Percentiles rank a stretch among this genome's conserved stretches.
These are phyloP conservation scores for rabbit (Oryctolagus cuniculus) DNA, from an alignment of 2,113 vertebrate genomes.

Conservation along the genomic window DNA sequence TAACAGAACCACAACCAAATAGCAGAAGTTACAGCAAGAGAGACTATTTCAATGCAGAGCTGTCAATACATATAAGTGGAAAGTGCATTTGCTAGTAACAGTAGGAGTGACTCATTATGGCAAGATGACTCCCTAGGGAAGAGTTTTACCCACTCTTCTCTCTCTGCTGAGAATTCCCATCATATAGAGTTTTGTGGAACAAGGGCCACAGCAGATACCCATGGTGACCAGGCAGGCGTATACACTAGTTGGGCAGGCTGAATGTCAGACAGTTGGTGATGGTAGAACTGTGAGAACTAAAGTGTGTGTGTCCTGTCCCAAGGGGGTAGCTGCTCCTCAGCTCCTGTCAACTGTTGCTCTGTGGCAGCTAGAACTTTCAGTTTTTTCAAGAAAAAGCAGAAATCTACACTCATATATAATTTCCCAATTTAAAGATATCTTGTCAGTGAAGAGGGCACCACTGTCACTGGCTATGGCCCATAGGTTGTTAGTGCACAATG, in stretches of 20 bases:
- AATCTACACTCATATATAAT: not conserved
- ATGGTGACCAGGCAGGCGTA: not conserved
- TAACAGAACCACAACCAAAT: not conserved
- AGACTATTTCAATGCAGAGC: not conserved
- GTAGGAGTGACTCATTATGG: not conserved
- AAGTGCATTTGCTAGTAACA: not conserved
- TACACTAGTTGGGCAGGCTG: not conserved
- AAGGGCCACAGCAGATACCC: not conserved
- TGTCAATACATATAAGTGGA: not conserved
- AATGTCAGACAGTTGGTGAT: not conserved
- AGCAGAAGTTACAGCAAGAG: not conserved
- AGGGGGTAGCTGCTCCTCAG: not conserved
- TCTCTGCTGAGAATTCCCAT: not conserved
- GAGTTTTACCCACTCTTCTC: not conserved
- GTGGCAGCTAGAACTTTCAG: not conserved
- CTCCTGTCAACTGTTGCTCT: not conserved
- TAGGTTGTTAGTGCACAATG: not conserved
- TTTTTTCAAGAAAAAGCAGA: slow-evolving; percentile 42
- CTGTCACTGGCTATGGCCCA: not conserved
- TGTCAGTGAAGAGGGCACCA: not conserved
- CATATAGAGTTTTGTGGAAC: not conserved
- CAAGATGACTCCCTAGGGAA: not conserved
- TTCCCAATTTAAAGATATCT: not conserved
- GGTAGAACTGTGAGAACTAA: not conserved
- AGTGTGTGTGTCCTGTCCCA: not conserved